Evolutionary conservation across 1,140 invertebrate genomes (phyloP).

Genomic region (Neodiprion pinetum): DNA sequence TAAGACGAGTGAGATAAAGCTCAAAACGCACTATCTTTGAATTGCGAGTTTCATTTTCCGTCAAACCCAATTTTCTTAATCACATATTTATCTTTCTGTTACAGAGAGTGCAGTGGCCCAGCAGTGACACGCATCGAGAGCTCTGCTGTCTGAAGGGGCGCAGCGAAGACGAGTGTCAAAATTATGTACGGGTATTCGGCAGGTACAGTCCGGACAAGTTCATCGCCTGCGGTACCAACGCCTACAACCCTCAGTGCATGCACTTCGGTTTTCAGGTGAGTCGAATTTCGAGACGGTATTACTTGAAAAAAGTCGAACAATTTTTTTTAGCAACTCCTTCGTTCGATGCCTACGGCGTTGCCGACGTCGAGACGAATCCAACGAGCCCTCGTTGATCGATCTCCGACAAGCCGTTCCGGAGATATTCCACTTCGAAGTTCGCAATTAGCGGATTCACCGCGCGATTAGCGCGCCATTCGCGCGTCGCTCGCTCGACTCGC

Average conservation of each 20-base stretch:
- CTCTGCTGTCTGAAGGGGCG: slow-evolving; percentile 89
- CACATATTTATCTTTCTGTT: slow-evolving; percentile 39
- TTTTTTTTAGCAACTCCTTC: no score
- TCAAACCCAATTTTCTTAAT: slow-evolving; percentile 25
- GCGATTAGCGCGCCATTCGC: no score
- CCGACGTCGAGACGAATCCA: no score
- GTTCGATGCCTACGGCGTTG: no score
- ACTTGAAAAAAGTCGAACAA: no score
- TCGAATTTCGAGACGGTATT: slow-evolving; percentile 12
- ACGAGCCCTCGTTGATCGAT: no score
- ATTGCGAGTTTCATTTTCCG: slow-evolving; percentile 25
- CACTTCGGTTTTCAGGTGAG: slow-evolving; percentile 72
- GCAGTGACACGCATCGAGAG: slow-evolving; percentile 80
- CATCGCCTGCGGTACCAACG: slow-evolving; percentile 95
- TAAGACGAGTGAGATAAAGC: no score
- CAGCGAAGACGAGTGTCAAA: slow-evolving; percentile 89
- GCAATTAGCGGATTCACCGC: no score
- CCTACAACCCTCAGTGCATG: slow-evolving; percentile 92
- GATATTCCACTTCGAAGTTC: no score
- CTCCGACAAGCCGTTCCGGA: no score
- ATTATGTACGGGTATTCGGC: slow-evolving; percentile 91
- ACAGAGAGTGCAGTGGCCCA: slow-evolving; percentile 85
- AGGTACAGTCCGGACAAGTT: slow-evolving; percentile 75
- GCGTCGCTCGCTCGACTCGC: no score
- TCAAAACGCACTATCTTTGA: slow-evolving; percentile 28